Evolutionary conservation across 2,888 invertebrate species (phyloP).

Genomic region (Sinhomidia bicolor): DNA sequence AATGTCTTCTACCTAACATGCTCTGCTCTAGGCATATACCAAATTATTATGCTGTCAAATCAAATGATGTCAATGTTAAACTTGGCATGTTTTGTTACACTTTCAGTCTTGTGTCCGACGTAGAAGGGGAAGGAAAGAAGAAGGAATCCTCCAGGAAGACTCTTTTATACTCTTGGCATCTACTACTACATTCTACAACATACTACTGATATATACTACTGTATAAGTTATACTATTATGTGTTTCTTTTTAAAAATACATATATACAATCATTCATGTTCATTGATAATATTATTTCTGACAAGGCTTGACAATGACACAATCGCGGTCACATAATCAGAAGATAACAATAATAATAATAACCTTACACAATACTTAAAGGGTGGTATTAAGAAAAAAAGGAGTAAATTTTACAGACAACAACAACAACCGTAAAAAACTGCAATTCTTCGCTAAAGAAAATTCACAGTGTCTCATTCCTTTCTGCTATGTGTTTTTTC

Average conservation of each 20-base stretch:
- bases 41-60: neutral
- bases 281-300: no score
- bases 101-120: conserved; percentile 78
- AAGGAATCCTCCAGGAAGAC: conserved; percentile 45
- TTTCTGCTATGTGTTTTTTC: neutral
- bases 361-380: neutral
- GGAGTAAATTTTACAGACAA: neutral
- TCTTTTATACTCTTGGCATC: conserved; percentile 73
- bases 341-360: neutral
- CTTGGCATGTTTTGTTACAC: neutral
- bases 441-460: neutral
- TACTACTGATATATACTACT: conserved; percentile 43
- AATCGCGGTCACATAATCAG: neutral
- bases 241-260: conserved; percentile 18
- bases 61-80: neutral
- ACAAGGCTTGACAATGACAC: no score
- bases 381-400: neutral
- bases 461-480: no score
- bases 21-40: no score
- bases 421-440: neutral
- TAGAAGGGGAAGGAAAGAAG: conserved; percentile 64
- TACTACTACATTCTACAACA: conserved; percentile 45
- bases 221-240: conserved; percentile 2
- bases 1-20: no score
- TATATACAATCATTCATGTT: conserved; percentile 46